Conservation (phyloP, 2,797 vertebrate species). For the Chelmon rostratus region DNA sequence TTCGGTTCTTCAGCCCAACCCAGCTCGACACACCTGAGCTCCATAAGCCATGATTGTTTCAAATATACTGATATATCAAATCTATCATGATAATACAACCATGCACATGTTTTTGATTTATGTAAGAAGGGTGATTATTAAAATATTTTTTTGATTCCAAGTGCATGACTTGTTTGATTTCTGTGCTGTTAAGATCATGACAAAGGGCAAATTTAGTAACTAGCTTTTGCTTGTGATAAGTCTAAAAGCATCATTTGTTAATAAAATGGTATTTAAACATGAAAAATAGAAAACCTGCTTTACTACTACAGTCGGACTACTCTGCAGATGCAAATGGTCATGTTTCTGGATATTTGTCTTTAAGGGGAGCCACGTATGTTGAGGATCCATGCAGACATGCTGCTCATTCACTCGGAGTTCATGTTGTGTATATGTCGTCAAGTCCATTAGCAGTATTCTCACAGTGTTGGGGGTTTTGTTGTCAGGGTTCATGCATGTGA, state of each 20-base stretch:
- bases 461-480: no score
- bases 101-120: constrained; percentile 66
- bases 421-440: no score
- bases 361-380: neutral
- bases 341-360: neutral
- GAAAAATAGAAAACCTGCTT: neutral
- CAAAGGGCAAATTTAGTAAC: neutral
- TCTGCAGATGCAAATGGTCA: neutral
- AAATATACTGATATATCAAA: constrained; percentile 29
- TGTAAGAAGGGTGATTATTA: constrained; percentile 70
- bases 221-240: no score
- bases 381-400: neutral
- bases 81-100: constrained; percentile 30
- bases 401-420: neutral
- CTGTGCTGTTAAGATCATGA: neutral
- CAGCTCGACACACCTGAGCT: constrained; percentile 59
- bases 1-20: constrained; percentile 30
- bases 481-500: no score
- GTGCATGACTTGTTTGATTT: constrained; percentile 9
- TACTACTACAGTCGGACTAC: neutral
- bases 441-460: no score
- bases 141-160: constrained; percentile 61
- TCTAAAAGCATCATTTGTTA: no score
- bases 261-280: neutral
- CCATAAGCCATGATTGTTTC: constrained; percentile 55